These are phyloP conservation scores for Myotis lucifugus DNA, from an alignment of 2,113 vertebrate genomes.

Conservation along the genomic window DNA sequence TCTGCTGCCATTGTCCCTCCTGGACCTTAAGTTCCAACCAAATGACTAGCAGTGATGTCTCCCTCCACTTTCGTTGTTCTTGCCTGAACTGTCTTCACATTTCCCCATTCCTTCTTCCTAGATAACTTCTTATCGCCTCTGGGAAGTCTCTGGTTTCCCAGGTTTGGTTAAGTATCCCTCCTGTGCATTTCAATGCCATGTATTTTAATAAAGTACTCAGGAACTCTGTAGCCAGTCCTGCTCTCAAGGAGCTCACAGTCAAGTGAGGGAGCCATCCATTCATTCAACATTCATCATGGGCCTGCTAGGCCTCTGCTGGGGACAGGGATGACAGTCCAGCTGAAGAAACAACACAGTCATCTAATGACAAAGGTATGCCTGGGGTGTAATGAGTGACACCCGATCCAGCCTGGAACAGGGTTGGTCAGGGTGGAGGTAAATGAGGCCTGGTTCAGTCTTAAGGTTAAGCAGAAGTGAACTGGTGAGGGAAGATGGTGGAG, in stretches of 20 bases:
- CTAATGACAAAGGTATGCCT: neutral
- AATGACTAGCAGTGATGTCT: neutral
- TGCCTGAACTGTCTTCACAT: neutral
- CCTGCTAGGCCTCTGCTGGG: neutral
- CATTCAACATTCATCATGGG: constrained; percentile 7
- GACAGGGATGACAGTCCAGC: neutral
- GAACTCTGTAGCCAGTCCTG: neutral
- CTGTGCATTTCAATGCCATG: neutral
- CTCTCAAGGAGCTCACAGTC: neutral
- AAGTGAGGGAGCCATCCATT: neutral
- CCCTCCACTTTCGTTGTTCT: neutral
- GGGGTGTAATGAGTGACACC: neutral
- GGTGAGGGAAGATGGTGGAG: neutral
- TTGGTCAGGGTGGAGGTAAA: neutral
- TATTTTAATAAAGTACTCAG: neutral
- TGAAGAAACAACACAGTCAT: neutral
- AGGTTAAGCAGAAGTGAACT: neutral
- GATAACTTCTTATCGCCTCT: neutral
- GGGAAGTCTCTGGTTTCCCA: neutral
- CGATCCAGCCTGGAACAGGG: neutral
- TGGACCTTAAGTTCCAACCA: neutral
- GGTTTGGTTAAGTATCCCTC: neutral
- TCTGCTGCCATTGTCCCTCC: neutral
- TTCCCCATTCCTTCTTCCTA: neutral
- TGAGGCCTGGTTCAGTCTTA: neutral